phyloP scores from a whole-genome alignment of 2,113 vertebrate species.

The Lagopus leucura region DNA sequence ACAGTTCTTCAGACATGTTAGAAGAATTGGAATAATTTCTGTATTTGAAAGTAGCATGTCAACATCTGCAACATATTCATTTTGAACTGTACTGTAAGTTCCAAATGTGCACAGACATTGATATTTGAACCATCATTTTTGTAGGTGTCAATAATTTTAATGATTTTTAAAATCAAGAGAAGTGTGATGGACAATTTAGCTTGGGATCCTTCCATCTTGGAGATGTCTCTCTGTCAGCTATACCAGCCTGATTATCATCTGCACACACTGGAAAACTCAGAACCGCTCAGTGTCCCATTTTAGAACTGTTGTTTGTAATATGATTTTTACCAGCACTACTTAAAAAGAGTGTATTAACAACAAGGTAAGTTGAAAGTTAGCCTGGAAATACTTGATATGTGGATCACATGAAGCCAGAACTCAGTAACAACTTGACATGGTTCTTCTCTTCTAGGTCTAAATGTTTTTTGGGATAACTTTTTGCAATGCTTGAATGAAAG shows the following conservation, averaged over 20 bases:
- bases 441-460: background rate
- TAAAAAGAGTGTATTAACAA: background rate
- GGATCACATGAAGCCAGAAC: background rate
- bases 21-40: background rate
- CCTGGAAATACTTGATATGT: background rate
- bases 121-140: background rate
- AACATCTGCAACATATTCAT: background rate
- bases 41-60: background rate
- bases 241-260: background rate
- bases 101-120: background rate
- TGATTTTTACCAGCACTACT: fast-evolving
- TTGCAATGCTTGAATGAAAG: background rate
- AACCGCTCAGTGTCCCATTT: fast-evolving
- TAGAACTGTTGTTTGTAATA: background rate
- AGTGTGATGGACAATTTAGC: background rate
- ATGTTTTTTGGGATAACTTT: background rate
- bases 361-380: background rate
- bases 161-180: background rate
- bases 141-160: background rate
- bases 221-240: background rate
- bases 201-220: background rate
- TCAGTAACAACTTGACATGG: background rate
- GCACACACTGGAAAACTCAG: background rate
- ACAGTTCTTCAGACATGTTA: background rate
- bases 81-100: background rate